Conservation (phyloP, 2,113 vertebrate genomes). For the Uria aalge region DNA sequence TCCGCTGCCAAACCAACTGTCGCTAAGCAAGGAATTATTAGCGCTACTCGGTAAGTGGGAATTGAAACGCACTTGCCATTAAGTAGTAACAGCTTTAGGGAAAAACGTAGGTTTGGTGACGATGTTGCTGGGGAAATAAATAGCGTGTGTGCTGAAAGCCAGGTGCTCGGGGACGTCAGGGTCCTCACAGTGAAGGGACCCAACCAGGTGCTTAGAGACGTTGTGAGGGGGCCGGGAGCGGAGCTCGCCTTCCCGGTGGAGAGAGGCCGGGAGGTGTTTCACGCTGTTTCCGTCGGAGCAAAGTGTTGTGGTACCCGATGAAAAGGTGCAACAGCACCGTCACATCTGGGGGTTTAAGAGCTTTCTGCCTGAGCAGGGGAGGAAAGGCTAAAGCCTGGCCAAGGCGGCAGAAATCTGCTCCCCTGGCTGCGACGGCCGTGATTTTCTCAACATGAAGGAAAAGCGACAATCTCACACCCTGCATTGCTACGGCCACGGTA, state of each 20-base stretch:
- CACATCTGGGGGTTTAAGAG: neutral
- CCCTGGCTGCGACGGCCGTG: rapidly evolving
- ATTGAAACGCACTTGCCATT: neutral
- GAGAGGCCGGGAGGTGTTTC: neutral
- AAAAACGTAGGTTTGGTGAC: neutral
- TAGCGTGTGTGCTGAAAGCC: rapidly evolving
- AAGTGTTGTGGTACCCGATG: neutral
- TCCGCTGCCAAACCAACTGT: neutral
- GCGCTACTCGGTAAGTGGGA: neutral
- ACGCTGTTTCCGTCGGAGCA: neutral
- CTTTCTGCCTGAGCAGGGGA: neutral
- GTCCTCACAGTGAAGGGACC: neutral
- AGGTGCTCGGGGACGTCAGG: rapidly evolving
- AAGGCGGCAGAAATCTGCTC: neutral
- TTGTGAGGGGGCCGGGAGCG: neutral
- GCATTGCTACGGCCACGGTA: neutral
- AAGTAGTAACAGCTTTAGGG: neutral
- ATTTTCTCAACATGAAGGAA: neutral
- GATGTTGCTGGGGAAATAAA: neutral
- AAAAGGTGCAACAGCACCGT: neutral
- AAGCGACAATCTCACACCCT: neutral
- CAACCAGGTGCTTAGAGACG: rapidly evolving
- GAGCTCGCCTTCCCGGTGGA: rapidly evolving
- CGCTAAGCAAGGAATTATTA: neutral
- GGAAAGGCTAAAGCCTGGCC: neutral